Evolutionary conservation across 2,888 invertebrate species (phyloP), one percentile per base, ranked within the genome.

Genomic region (Nebria salina): DNA sequence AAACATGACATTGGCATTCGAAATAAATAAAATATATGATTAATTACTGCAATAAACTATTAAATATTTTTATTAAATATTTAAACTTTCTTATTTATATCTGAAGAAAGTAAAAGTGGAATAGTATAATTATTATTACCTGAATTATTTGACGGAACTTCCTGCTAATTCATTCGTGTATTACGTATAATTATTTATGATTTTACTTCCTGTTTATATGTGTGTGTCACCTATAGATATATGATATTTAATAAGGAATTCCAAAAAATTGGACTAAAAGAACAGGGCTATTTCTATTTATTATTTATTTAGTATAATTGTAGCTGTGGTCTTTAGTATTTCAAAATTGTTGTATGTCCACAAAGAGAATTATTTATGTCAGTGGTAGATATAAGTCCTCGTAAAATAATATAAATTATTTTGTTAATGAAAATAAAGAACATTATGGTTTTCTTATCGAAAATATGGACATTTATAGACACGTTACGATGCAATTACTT

Each of bases 121-220:
- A 15, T 72, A 5, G 54, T 70, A 65, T 77, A 77, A 72, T 74
- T 79, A 79, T 54, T 64, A 78, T 41, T 78, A 79, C 75, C 74
- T 74, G 79, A 65, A 74, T 79, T 74, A 74, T 43, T 74, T 74
- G 74, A 79, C 79, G 26, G 75, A 79, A 79, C 75, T 79, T 79
- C 79, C 74, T 73, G 42, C 73, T 65, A 25, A 73, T 78, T 78
- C 72, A 78, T 72, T 73, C 73, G 34, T 65, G 42, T 78, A 68
- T 68, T 70, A 54, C 72, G 72, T 77, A 34, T 65, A 68, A 54
- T 66, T 13, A 20, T 70, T 72, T 73, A 68, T 54, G 72, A 77
- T 70, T 70, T 77, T 64, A 68, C 76, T 76, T 77, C 77, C 77
- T 77, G 77, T 70, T 70, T 70, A 13, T 54, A 8, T 54, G 54